Conservation (phyloP, 2,113 vertebrate genomes). For the Strix uralensis region DNA sequence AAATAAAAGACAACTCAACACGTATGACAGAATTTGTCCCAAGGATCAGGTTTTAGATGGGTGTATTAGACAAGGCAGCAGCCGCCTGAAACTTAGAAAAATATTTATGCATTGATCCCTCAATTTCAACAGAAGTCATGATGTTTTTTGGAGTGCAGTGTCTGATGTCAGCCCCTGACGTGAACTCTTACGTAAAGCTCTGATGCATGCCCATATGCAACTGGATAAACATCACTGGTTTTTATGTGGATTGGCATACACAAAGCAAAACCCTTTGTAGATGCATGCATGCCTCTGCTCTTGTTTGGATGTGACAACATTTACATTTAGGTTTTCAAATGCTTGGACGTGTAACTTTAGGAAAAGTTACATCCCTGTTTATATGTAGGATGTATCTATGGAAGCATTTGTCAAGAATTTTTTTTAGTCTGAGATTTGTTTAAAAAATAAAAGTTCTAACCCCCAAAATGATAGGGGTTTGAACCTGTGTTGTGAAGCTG, state of each 20-base stretch:
- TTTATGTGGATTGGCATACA: neutral
- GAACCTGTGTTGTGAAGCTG: accelerated
- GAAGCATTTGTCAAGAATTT: neutral
- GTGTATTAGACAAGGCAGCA: neutral
- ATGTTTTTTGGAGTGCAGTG: neutral
- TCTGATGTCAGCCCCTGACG: neutral
- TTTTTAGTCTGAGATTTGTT: neutral
- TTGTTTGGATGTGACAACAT: neutral
- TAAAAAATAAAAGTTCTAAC: neutral
- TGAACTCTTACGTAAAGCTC: neutral
- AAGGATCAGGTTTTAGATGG: neutral
- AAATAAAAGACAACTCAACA: neutral
- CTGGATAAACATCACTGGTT: neutral
- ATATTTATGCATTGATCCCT: neutral
- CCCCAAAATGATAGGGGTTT: neutral
- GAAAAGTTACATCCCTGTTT: neutral
- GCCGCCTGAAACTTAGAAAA: neutral
- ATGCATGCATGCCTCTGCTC: neutral
- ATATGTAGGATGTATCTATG: neutral
- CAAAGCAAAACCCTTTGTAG: neutral
- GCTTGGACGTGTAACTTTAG: neutral
- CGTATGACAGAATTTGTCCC: neutral
- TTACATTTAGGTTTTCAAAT: neutral
- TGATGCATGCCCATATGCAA: accelerated
- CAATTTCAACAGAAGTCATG: neutral